Conservation (phyloP, 1,140 invertebrate genomes). For the Panagrolaimus sp. region DNA sequence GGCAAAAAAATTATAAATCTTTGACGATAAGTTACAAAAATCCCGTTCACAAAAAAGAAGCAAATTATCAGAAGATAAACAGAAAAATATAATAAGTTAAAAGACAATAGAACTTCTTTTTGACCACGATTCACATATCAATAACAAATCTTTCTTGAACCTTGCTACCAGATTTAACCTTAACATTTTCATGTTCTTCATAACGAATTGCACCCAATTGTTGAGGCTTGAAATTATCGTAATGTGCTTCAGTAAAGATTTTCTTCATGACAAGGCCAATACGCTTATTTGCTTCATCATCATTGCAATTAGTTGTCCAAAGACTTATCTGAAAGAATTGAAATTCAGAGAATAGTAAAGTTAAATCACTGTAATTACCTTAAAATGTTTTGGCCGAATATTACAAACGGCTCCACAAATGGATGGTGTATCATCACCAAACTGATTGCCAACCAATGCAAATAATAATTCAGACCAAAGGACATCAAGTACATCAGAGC, state of each 20-base stretch:
- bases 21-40: too few relatives aligned
- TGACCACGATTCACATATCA: too few relatives aligned
- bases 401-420: constrained; percentile 91
- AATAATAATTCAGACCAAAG: constrained; percentile 90
- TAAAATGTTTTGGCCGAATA: constrained; percentile 80
- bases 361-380: constrained; percentile 61
- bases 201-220: background rate
- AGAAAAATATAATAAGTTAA: too few relatives aligned
- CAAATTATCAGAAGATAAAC: too few relatives aligned
- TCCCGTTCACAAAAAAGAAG: too few relatives aligned
- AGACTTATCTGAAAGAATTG: constrained; percentile 62
- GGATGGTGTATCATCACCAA: constrained; percentile 80
- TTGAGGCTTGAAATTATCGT: background rate
- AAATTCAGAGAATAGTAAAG: constrained; percentile 20
- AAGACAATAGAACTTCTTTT: too few relatives aligned
- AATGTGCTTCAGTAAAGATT: constrained; percentile 6
- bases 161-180: constrained; percentile 1
- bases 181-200: background rate
- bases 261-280: constrained; percentile 61
- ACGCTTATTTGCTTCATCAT: constrained; percentile 69
- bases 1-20: too few relatives aligned
- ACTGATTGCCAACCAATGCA: constrained; percentile 90
- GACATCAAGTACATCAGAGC: constrained; percentile 75
- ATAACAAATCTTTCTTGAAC: constrained; percentile 1
- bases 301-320: constrained; percentile 81